Evolutionary conservation across 2,797 vertebrate genomes (phyloP).

Genomic region (Syndactyla subalaris): DNA sequence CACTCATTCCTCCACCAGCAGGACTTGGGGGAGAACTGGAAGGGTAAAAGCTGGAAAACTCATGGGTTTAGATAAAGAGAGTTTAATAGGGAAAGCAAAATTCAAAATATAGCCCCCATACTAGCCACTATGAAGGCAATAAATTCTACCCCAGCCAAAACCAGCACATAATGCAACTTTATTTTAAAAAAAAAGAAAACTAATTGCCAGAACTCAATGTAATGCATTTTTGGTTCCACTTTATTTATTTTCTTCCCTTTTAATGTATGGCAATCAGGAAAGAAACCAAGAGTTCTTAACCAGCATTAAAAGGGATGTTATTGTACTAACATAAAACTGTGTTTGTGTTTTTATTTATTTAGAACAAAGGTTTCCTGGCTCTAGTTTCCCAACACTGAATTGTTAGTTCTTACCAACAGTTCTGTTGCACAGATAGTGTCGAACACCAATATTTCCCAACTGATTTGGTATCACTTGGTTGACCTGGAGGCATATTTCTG

Average conservation of each 20-base stretch:
- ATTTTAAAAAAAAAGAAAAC: neutral
- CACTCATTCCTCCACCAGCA: neutral
- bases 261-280: neutral
- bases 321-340: neutral
- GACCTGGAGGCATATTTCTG: conserved; percentile 88
- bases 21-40: rapidly evolving
- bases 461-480: conserved; percentile 88
- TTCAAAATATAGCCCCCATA: neutral
- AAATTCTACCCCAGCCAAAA: neutral
- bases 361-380: neutral
- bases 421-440: conserved; percentile 93
- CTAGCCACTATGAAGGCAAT: neutral
- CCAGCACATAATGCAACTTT: neutral
- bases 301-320: neutral
- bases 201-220: neutral
- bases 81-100: neutral
- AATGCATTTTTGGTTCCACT: neutral
- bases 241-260: neutral
- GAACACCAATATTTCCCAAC: conserved; percentile 91
- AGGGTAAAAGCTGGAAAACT: neutral
- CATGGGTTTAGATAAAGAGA: neutral
- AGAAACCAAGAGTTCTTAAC: neutral
- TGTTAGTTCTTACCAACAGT: conserved; percentile 85
- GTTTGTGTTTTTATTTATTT: neutral
- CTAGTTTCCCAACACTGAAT: neutral